These are phyloP conservation scores for Chondrosia reniformis DNA, from an alignment of 37 sponge, comb jelly and placozoan species.

Conservation along the genomic window DNA sequence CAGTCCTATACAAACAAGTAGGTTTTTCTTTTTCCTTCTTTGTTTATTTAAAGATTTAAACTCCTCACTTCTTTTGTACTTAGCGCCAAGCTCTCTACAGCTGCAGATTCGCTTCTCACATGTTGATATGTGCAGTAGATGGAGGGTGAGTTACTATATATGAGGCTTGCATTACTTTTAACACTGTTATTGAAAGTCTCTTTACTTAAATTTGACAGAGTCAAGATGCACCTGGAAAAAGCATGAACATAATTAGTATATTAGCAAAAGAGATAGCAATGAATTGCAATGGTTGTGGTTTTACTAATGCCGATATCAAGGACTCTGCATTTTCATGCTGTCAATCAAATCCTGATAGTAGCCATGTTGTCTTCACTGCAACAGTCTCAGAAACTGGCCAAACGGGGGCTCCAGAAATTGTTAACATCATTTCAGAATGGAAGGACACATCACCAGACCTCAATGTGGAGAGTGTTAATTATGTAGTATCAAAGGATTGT, in stretches of 20 bases:
- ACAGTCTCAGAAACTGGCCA: background rate
- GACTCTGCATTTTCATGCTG: background rate
- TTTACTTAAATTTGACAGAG: background rate
- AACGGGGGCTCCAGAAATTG: background rate
- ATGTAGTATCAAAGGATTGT: background rate
- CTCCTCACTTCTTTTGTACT: too few relatives aligned
- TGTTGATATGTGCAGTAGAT: background rate
- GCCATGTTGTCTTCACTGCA: background rate
- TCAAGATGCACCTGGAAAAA: background rate
- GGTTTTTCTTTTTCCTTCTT: background rate
- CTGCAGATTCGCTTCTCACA: constrained; percentile 4
- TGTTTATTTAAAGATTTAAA: too few relatives aligned
- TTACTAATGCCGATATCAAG: too few relatives aligned
- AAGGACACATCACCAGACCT: background rate
- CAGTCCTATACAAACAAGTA: background rate
- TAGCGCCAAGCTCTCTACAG: background rate
- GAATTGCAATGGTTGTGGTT: background rate
- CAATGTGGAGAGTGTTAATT: background rate
- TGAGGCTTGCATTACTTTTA: background rate
- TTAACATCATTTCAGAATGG: background rate
- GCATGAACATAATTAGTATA: background rate
- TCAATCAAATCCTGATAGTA: background rate
- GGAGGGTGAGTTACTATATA: constrained; percentile 10
- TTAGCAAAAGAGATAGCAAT: background rate
- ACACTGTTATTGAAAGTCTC: background rate